Percentiles rank a stretch among this genome's conserved stretches.
Conservation (phyloP, 2,888 invertebrate species). For the Philonicus albiceps region DNA sequence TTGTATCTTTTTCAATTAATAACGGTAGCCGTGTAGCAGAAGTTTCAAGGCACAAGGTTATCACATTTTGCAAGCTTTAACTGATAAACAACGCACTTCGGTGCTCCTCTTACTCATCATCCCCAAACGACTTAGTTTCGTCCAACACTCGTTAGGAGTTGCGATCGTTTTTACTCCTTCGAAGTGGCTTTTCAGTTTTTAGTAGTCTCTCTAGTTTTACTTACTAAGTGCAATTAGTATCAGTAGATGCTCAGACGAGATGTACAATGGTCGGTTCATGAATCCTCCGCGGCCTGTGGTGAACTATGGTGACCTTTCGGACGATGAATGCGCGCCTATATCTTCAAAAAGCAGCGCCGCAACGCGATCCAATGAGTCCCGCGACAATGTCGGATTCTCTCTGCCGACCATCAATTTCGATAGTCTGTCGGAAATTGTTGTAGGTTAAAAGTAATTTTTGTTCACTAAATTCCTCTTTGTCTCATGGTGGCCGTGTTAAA, state of each 20-base stretch:
- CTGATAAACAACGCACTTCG: background rate
- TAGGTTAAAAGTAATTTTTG: constrained; percentile 12
- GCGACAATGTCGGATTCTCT: background rate
- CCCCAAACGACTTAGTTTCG: background rate
- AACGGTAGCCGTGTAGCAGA: background rate
- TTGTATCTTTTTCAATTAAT: background rate
- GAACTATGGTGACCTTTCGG: background rate
- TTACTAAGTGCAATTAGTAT: constrained; percentile 17
- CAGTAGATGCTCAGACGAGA: background rate
- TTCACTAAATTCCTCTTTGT: background rate
- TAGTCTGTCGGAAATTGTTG: constrained; percentile 48
- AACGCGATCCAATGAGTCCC: background rate
- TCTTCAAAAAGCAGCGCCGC: background rate
- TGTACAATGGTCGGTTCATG: constrained; percentile 25
- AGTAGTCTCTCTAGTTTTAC: background rate
- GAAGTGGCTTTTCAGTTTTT: background rate
- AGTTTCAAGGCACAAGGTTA: background rate
- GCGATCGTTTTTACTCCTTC: background rate
- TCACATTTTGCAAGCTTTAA: background rate
- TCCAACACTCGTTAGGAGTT: background rate
- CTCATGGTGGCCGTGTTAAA: background rate
- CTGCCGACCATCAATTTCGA: constrained; percentile 15
- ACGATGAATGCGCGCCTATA: background rate
- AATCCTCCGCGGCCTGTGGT: background rate
- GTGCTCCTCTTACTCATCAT: background rate